Evolutionary conservation across 1,140 invertebrate genomes (phyloP).

Genomic region (Amyelois transitella): DNA sequence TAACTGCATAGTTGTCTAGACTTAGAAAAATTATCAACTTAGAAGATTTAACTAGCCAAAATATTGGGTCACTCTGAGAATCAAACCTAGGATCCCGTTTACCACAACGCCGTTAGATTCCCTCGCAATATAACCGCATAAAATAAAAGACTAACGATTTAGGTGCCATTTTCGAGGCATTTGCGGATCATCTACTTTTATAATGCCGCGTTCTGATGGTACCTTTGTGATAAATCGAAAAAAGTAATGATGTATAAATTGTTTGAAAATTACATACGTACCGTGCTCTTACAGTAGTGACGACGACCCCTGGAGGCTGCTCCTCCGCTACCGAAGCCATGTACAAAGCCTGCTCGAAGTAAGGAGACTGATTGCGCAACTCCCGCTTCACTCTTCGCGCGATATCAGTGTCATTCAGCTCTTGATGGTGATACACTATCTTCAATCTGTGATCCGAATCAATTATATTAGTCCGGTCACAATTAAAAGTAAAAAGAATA

Average conservation of each 20-base stretch:
- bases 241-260: too few relatives aligned
- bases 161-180: conserved; percentile 10
- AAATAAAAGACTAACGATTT: conserved; percentile 34
- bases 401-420: conserved; percentile 86
- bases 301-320: conserved; percentile 85
- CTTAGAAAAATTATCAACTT: too few relatives aligned
- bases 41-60: too few relatives aligned
- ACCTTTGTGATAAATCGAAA: background rate
- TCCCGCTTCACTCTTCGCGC: conserved; percentile 84
- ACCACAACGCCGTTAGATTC: too few relatives aligned
- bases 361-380: conserved; percentile 85
- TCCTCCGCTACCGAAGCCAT: conserved; percentile 93
- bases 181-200: conserved; percentile 36
- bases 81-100: too few relatives aligned
- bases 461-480: conserved; percentile 78
- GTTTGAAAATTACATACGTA: conserved; percentile 23
- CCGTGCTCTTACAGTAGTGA: conserved; percentile 88
- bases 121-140: too few relatives aligned
- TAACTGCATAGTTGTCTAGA: too few relatives aligned
- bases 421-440: conserved; percentile 88
- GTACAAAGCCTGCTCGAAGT: conserved; percentile 90
- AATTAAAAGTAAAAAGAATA: conserved; percentile 81
- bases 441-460: conserved; percentile 85
- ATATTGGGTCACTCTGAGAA: too few relatives aligned
- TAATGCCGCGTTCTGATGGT: conserved; percentile 19